Base-by-base conservation (phyloP, 92 coral and sea anemone species). In the Siderastrea siderea region DNA sequence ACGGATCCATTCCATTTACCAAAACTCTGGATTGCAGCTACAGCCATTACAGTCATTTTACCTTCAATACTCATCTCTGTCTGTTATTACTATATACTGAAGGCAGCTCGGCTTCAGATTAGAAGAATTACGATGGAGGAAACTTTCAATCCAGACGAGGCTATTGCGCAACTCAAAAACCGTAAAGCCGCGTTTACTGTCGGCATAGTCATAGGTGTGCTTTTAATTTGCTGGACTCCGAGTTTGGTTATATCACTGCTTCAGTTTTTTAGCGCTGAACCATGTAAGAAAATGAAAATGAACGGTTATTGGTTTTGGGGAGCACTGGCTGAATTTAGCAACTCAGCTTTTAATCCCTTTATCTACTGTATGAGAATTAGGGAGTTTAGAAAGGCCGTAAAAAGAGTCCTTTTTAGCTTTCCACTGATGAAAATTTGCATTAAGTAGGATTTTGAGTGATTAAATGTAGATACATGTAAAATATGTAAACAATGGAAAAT, bases 291-390 rank as follows among this genome's bases (percentile, higher is more conserved):
- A 62, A 38, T 55, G 62, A 72, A 71, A 52, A 79, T 90, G 11
- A 78, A 71, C 51, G 65, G 79, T 45, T 70, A 75, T 16, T 90
- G 93, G 89, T 90, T 78, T 79, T 84, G 93, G 93, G 93, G 85
- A 12, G 89, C 93, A 4, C 66, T 78, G 17, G 86, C 87, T 7
- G 87, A 81, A 8, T 90, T 90, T 9, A 81, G 87, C 44, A 84
- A 77, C 71, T 90, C 93, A 49, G 79, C 93, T 49, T 82, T 90
- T 12, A 90, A 90, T 53, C 93, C 93, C 7, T 80, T 90, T 49
- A 86, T 90, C 19, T 90, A 90, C 72, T 90, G 89, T 3, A 82
- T 84, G 10, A 61, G 93, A 81, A 84, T 80, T 26, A 51, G 89
- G 26, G 93, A 84, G 19, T 78, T 90, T 9, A 71, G 93, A 72